Base-by-base conservation (phyloP, 2,113 vertebrate genomes). In the Brienomyrus longianalis region DNA sequence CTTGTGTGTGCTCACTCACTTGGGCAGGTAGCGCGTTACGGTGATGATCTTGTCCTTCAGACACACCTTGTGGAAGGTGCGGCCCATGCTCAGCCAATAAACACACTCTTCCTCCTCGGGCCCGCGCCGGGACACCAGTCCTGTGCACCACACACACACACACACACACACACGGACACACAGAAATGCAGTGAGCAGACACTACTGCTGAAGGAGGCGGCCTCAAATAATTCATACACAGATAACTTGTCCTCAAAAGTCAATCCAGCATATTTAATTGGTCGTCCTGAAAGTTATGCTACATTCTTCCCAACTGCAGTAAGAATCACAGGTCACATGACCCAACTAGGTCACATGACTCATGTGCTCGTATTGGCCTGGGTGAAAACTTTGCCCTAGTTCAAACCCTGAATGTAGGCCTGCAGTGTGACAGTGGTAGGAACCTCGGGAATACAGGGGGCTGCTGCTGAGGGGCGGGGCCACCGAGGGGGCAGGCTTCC, bases 1-100 rank as follows among this genome's bases (percentile, higher is more conserved):
- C 47, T 4, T 5, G 17, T 51, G 47, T 83, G 77, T 45, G 8
- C 39, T 2, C 23, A 95, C 97, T 97, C 92, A 99, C 98, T 99
- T 99, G 6, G 98, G 98, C 87, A 99, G 96, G 93, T 99, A 99
- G 3, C 98, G 97, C 6, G 98, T 99, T 54, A 99, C 98, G 0
- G 98, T 99, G 92, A 99, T 99, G 88, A 99, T 99, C 93, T 99
- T 99, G 94, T 99, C 98, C 93, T 99, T 99, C 54, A 99, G 94
- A 2, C 97, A 97, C 85, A 99, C 98, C 94, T 98, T 99, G 91
- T 99, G 98, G 94, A 99, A 99, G 1, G 98, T 99, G 13, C 98
- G 97, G 17, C 98, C 98, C 97, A 99, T 99, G 70, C 98, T 99
- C 92, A 99, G 96, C 98, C 98, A 99, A 93, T 97, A 98, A 83